A percentile compares a stretch with the other conserved stretches of the same genome.
phyloP scores from a whole-genome alignment of 2,113 vertebrate species.

The Apodemus sylvaticus region DNA sequence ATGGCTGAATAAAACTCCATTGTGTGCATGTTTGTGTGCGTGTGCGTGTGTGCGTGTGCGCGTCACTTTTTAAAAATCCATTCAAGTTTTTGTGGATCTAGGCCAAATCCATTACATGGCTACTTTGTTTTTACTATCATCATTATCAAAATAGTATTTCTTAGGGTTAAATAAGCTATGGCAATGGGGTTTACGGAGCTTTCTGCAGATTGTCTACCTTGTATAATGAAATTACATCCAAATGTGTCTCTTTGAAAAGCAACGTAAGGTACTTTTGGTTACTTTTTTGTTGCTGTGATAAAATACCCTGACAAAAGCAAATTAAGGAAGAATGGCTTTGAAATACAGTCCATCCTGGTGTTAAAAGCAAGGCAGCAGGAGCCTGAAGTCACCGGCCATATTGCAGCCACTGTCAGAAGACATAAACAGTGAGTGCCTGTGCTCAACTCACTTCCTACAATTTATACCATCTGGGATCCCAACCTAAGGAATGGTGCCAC shows the following conservation, averaged over 20 bases:
- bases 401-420: neutral
- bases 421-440: neutral
- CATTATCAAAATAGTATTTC: conserved; percentile 37
- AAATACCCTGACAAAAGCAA: neutral
- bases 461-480: neutral
- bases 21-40: neutral
- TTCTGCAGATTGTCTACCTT: neutral
- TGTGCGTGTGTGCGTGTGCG: neutral
- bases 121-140: neutral
- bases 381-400: neutral
- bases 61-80: neutral
- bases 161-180: neutral
- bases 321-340: neutral
- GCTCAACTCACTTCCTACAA: neutral
- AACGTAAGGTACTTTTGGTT: neutral
- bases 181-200: neutral
- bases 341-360: neutral
- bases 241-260: neutral
- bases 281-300: neutral
- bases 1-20: neutral
- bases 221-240: neutral
- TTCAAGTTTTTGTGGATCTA: neutral
- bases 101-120: neutral
- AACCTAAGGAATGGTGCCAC: neutral
- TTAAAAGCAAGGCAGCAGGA: neutral